These are phyloP conservation scores for Gobius niger DNA, from an alignment of 2,113 vertebrate species.

Conservation along the genomic window DNA sequence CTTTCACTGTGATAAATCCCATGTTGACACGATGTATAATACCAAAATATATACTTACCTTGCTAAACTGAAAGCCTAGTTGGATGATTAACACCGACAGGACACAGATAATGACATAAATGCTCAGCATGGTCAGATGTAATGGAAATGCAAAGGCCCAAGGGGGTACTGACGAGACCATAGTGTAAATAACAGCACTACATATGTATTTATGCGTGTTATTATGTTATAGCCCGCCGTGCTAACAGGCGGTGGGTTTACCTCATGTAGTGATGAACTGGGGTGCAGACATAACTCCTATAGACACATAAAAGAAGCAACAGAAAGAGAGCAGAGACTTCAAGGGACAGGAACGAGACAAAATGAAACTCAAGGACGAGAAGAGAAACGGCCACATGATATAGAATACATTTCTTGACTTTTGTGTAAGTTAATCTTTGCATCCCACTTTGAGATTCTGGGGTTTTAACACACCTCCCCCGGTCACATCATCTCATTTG, in stretches of 20 bases:
- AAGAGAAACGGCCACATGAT: too few relatives aligned
- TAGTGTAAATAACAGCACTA: constrained; percentile 20
- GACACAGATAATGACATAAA: constrained; percentile 16
- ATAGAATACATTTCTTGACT: too few relatives aligned
- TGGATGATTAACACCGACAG: constrained; percentile 21
- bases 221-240: constrained; percentile 32
- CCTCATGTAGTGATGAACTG: constrained; percentile 79
- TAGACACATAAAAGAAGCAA: constrained; percentile 73
- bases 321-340: constrained; percentile 53
- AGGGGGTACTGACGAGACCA: background rate
- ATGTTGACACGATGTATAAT: background rate
- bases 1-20: background rate
- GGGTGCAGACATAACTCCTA: constrained; percentile 82
- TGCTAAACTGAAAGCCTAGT: background rate
- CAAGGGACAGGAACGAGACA: constrained; percentile 34
- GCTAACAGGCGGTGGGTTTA: constrained; percentile 59
- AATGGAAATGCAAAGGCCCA: constrained; percentile 12
- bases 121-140: constrained; percentile 8
- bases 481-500: background rate
- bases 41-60: background rate
- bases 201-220: constrained; percentile 29
- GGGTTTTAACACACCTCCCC: background rate
- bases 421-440: too few relatives aligned
- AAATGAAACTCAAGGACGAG: constrained; percentile 8
- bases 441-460: too few relatives aligned